Conservation (phyloP, 2,797 vertebrate species). For the Aselliscus stoliczkanus region DNA sequence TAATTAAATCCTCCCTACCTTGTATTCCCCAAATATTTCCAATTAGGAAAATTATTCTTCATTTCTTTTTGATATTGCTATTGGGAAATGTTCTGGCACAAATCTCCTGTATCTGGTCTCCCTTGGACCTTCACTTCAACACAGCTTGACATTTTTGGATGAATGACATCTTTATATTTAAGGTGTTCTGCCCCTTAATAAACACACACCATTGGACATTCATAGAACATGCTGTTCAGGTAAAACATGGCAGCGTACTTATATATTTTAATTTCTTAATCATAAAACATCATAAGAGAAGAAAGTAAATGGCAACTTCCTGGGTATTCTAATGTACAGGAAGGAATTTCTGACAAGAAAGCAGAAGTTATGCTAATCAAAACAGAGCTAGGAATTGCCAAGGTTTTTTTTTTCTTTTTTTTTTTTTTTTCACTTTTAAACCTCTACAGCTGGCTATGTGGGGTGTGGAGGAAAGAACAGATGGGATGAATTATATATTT, state of each 20-base stretch:
- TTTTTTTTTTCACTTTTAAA: constrained; percentile 46
- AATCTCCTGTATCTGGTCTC: constrained; percentile 8
- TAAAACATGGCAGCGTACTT: not conserved
- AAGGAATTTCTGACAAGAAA: constrained; percentile 47
- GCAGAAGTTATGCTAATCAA: constrained; percentile 54
- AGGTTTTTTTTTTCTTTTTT: not conserved
- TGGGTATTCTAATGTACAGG: not conserved
- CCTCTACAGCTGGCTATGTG: constrained; percentile 68
- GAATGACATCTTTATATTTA: constrained; percentile 47
- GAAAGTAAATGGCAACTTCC: not conserved
- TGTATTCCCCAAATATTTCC: constrained; percentile 21
- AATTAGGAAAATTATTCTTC: constrained; percentile 48
- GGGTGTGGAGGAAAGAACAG: constrained; percentile 61
- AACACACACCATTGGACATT: not conserved
- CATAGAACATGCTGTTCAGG: not conserved
- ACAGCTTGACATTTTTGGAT: constrained; percentile 9
- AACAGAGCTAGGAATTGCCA: constrained; percentile 64
- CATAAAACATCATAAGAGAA: constrained; percentile 33
- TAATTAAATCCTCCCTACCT: constrained; percentile 43
- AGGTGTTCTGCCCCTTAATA: not conserved
- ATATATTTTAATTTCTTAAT: constrained; percentile 46
- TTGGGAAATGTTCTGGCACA: constrained; percentile 31
- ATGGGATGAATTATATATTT: constrained; percentile 81
- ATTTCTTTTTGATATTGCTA: not conserved
- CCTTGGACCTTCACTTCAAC: not conserved